phyloP scores from a whole-genome alignment of 2,797 vertebrate species.

The Cynodonichthys magdalenae region DNA sequence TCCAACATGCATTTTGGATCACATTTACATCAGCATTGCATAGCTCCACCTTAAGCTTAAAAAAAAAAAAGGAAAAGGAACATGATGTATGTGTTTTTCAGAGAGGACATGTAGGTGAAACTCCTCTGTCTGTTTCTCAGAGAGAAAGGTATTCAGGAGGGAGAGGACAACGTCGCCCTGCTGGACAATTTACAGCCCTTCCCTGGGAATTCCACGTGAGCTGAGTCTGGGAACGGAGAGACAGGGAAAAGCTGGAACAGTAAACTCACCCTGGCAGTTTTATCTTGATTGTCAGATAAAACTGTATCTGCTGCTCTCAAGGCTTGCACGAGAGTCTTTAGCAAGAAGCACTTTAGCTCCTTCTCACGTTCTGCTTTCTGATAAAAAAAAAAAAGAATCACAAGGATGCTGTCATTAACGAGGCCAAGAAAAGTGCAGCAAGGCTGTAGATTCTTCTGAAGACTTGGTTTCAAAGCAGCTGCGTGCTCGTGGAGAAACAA shows the following conservation, averaged over 20 bases:
- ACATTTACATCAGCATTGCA: slow-evolving; percentile 30
- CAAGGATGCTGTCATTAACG: slow-evolving; percentile 87
- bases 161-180: slow-evolving; percentile 68
- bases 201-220: slow-evolving; percentile 87
- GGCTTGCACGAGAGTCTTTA: slow-evolving; percentile 82
- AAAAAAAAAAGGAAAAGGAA: slow-evolving; percentile 19
- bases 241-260: slow-evolving; percentile 66
- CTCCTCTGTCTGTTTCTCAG: slow-evolving; percentile 60
- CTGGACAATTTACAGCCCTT: slow-evolving; percentile 86
- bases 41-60: slow-evolving; percentile 22
- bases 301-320: slow-evolving; percentile 85
- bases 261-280: slow-evolving; percentile 81
- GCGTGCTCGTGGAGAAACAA: slow-evolving; percentile 27
- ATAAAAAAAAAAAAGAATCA: slow-evolving; percentile 87
- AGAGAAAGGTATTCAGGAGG: slow-evolving; percentile 72
- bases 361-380: slow-evolving; percentile 85
- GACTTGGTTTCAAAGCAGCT: slow-evolving; percentile 33
- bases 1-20: slow-evolving; percentile 3
- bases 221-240: slow-evolving; percentile 85
- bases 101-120: slow-evolving; percentile 67
- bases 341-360: slow-evolving; percentile 85
- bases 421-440: slow-evolving; percentile 86
- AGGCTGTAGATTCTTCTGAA: slow-evolving; percentile 66
- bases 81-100: slow-evolving; percentile 72
- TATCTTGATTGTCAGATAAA: slow-evolving; percentile 95